Evolutionary conservation across 2,797 vertebrate species (phyloP).

Genomic region (Gallinago solitaria): DNA sequence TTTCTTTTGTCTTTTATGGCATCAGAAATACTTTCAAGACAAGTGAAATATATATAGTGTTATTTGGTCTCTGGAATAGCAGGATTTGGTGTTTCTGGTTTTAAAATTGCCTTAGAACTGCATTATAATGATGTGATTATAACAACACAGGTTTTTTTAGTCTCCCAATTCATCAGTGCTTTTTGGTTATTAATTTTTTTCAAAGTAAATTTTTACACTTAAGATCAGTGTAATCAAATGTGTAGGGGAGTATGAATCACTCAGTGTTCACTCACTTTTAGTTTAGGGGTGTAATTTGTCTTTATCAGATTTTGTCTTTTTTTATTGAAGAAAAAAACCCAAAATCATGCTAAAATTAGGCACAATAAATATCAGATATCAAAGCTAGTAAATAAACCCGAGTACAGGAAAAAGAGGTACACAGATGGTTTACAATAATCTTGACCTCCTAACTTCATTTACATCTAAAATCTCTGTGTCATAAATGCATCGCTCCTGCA

Average conservation of each 20-base stretch:
- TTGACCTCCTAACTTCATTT: not conserved
- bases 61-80: constrained; percentile 20
- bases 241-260: not conserved
- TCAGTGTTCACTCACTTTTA: not conserved
- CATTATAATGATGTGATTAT: not conserved
- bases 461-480: not conserved
- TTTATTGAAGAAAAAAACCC: not conserved
- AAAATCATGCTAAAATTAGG: not conserved
- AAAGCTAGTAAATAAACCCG: not conserved
- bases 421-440: not conserved
- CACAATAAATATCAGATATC: not conserved
- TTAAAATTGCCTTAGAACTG: not conserved
- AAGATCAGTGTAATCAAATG: not conserved
- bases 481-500: not conserved
- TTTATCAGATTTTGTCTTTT: not conserved
- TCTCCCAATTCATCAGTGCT: not conserved
- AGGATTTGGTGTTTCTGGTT: not conserved
- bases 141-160: not conserved
- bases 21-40: not conserved
- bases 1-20: not conserved
- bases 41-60: not conserved
- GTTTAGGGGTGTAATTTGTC: not conserved
- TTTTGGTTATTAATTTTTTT: not conserved
- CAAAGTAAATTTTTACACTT: not conserved
- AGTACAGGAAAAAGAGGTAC: not conserved